Evolutionary conservation across 2,797 vertebrate species (phyloP).

Genomic region (Fringilla coelebs): DNA sequence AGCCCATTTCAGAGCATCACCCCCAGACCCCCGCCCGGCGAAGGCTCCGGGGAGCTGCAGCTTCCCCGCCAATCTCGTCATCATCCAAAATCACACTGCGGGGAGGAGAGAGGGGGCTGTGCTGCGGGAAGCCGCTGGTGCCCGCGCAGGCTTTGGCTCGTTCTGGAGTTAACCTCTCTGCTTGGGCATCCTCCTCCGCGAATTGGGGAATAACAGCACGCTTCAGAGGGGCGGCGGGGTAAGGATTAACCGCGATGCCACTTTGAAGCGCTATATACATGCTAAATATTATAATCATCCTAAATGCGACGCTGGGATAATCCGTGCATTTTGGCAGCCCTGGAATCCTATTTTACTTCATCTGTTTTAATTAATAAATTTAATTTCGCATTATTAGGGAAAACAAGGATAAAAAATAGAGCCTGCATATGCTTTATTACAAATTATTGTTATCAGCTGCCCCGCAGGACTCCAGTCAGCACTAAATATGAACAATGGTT

Average conservation of each 20-base stretch:
- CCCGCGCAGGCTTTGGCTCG: background rate
- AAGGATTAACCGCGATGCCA: background rate
- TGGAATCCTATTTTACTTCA: slow-evolving; percentile 43
- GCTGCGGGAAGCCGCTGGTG: background rate
- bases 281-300: slow-evolving; percentile 29
- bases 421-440: slow-evolving; percentile 43
- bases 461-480: slow-evolving; percentile 70
- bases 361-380: slow-evolving; percentile 70
- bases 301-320: slow-evolving; percentile 24
- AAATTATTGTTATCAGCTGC: slow-evolving; percentile 78
- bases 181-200: background rate
- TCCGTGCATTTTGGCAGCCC: slow-evolving; percentile 21
- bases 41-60: background rate
- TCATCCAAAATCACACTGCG: background rate
- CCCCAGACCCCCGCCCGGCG: rapidly evolving
- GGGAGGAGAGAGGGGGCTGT: background rate
- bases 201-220: background rate
- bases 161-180: background rate
- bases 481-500: slow-evolving; percentile 75
- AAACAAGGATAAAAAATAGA: slow-evolving; percentile 42
- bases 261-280: background rate
- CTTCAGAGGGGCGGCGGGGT: background rate
- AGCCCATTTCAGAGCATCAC: background rate
- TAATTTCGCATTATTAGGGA: slow-evolving; percentile 49
- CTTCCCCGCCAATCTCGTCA: background rate